A percentile compares a stretch with the other conserved stretches of the same genome.
Evolutionary conservation across 2,888 invertebrate species (phyloP).

Genomic region (Hyalella azteca): DNA sequence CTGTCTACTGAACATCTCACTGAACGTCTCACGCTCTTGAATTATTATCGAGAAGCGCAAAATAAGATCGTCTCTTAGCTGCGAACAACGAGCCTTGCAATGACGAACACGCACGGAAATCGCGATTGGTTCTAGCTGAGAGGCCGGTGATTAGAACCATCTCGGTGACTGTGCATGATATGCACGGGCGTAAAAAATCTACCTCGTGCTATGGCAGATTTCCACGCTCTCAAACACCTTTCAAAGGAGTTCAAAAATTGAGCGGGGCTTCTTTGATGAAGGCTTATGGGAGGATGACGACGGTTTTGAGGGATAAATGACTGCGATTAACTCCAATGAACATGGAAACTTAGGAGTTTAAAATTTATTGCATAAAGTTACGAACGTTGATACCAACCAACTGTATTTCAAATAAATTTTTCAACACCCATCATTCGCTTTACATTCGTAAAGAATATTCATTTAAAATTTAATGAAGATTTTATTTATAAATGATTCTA

Average conservation of each 20-base stretch:
- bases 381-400: no score
- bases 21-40: neutral
- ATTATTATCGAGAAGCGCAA: neutral
- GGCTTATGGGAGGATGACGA: conserved; percentile 13
- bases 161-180: conserved; percentile 32
- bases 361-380: no score
- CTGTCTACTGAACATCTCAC: neutral
- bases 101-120: conserved; percentile 35
- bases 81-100: conserved; percentile 19
- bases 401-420: no score
- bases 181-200: conserved; percentile 21
- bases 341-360: neutral
- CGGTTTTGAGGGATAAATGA: conserved; percentile 28
- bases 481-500: no score
- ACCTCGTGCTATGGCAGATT: conserved; percentile 18
- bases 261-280: neutral
- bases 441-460: no score
- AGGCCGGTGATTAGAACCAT: conserved; percentile 24
- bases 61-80: neutral
- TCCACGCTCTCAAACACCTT: neutral
- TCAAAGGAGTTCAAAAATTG: conserved; percentile 2
- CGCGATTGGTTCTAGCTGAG: conserved; percentile 36
- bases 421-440: no score
- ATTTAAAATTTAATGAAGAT: no score
- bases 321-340: neutral